Percentiles rank a stretch among this genome's conserved stretches.
Evolutionary conservation across 2,113 vertebrate genomes (phyloP).

Genomic region (Laticauda laticaudata): DNA sequence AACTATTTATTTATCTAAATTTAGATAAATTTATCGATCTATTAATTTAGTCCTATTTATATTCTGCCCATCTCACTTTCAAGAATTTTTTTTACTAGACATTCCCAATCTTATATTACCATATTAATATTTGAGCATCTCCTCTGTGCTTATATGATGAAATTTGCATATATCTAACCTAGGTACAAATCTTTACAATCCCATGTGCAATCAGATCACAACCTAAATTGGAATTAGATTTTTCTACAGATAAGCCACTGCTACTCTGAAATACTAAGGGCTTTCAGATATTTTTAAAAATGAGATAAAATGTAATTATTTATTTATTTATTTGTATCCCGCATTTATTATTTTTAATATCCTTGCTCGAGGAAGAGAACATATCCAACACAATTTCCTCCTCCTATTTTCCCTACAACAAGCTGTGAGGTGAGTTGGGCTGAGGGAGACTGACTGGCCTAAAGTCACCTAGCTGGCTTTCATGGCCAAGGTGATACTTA

Average conservation of each 20-base stretch:
- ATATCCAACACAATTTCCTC: too few relatives aligned
- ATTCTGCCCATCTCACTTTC: too few relatives aligned
- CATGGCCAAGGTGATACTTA: neutral
- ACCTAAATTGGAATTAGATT: neutral
- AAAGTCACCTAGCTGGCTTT: too few relatives aligned
- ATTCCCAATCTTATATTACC: neutral
- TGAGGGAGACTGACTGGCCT: too few relatives aligned
- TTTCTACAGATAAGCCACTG: neutral
- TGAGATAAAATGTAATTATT: neutral
- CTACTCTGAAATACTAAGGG: neutral
- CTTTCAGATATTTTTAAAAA: neutral
- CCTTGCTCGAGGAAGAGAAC: too few relatives aligned
- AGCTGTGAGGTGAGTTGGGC: too few relatives aligned
- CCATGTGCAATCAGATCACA: neutral
- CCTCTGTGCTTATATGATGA: neutral
- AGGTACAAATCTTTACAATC: neutral
- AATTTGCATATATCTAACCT: neutral
- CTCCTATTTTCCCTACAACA: too few relatives aligned
- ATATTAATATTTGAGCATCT: neutral
- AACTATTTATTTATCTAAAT: neutral
- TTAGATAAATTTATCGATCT: too few relatives aligned
- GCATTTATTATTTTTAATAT: too few relatives aligned
- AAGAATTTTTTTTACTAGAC: too few relatives aligned
- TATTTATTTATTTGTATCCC: too few relatives aligned
- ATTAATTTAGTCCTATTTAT: too few relatives aligned